A percentile compares a stretch with the other conserved stretches of the same genome.
phyloP scores from a whole-genome alignment of 2,113 vertebrate genomes.

The Rhinichthys klamathensis region DNA sequence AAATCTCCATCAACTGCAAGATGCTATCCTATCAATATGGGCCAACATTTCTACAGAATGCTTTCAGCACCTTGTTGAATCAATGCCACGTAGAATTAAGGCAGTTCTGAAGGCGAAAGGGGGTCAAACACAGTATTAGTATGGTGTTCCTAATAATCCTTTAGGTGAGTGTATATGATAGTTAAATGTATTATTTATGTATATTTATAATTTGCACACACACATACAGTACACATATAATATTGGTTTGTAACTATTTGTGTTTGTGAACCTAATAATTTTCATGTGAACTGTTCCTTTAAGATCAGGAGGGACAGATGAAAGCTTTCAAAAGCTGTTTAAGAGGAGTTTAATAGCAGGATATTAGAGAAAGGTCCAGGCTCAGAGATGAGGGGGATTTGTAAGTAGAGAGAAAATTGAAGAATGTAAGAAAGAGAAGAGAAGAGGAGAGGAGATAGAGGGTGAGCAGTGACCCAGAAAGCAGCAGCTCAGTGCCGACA shows the following conservation, averaged over 20 bases:
- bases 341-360: slow-evolving; percentile 45
- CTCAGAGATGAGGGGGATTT: slow-evolving; percentile 4
- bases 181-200: no score
- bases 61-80: no score
- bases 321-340: slow-evolving; percentile 34
- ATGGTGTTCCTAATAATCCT: no score
- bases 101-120: no score
- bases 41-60: no score
- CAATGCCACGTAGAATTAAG: no score
- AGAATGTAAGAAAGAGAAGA: slow-evolving; percentile 34
- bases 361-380: slow-evolving; percentile 29
- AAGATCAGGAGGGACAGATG: background rate
- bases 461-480: slow-evolving; percentile 78
- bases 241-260: background rate
- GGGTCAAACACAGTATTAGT: no score
- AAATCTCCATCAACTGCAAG: no score
- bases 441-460: slow-evolving; percentile 51
- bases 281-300: background rate
- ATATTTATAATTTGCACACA: no score
- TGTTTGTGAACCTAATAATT: background rate
- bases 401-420: background rate
- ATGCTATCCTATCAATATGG: no score
- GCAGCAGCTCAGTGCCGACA: slow-evolving; percentile 63
- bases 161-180: no score
- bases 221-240: background rate